Evolutionary conservation across 2,797 vertebrate genomes (phyloP).

Genomic region (Brachymystax lenok): DNA sequence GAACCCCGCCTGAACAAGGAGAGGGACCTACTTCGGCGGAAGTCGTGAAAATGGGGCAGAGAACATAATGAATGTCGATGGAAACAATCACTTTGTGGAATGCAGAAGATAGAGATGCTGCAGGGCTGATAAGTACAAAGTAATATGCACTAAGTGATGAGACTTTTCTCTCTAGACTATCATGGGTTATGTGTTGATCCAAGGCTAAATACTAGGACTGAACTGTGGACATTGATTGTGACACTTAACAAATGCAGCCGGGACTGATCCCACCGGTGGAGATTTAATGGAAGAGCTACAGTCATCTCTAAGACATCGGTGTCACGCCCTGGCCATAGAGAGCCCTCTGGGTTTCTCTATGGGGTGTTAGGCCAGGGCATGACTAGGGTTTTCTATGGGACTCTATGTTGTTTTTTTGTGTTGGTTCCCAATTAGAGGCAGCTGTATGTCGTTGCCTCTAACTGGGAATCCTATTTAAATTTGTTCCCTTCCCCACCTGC

Average conservation of each 20-base stretch:
- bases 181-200: neutral
- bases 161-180: neutral
- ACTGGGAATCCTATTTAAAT: too few species aligned
- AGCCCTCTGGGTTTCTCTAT: too few species aligned
- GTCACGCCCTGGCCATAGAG: too few species aligned
- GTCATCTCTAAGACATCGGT: slow-evolving; percentile 38
- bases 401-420: too few species aligned
- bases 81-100: neutral
- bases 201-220: slow-evolving; percentile 8
- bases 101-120: neutral
- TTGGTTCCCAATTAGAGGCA: too few species aligned
- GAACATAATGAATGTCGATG: too few species aligned
- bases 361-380: too few species aligned
- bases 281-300: slow-evolving; percentile 32
- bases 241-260: slow-evolving; percentile 39
- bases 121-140: neutral
- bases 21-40: too few species aligned
- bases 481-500: too few species aligned
- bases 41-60: neutral
- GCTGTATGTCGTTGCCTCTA: too few species aligned
- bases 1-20: too few species aligned
- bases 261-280: slow-evolving; percentile 16
- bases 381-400: too few species aligned
- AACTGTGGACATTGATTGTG: slow-evolving; percentile 17
- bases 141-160: neutral